Evolutionary conservation across 2,113 vertebrate species (phyloP), one percentile per base, ranked within the genome.

Genomic region (Neodon shergylaensis): DNA sequence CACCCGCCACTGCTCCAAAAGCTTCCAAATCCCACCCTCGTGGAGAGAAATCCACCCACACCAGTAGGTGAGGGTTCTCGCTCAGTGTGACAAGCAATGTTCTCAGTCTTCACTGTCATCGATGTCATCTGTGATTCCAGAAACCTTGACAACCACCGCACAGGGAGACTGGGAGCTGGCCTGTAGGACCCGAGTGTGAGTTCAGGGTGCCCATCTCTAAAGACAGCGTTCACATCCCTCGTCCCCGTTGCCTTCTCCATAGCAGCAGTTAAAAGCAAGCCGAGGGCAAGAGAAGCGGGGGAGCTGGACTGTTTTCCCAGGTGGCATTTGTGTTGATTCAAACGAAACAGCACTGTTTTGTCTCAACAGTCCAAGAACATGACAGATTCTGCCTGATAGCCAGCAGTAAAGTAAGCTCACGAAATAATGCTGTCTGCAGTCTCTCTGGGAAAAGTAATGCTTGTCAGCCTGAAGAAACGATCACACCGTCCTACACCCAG

Each of bases 401-500:
- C 72, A 82, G 36, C 58, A 19, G 24, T 19, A 11, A 7, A 42
- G 28, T 42, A 78, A 82, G 54, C 31, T 72, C 49, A 44, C 16
- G 65, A 73, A 87, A 52, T 79, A 31, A 47, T 19, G 44, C 42
- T 93, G 31, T 68, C 88, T 88, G 66, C 82, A 68, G 52, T 74
- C 33, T 52, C 13, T 14, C 33, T 84, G 22, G 5, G 44, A 65
- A 90, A 82, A 94, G 39, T 44, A 78, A 87, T 81, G 44, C 90
- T 74, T 65, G 88, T 87, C 28, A 47, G 49, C 58, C 78, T 95
- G 92, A 90, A 76, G 91, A 83, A 92, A 94, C 54, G 88, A 39
- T 22, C 47, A 31, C 9, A 13, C 73, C 92, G 89, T 68, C 42
- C 63, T 47, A 44, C 54, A 12, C 77, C 73, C 83, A 49, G 88